Evolutionary conservation across 2,113 vertebrate genomes (phyloP).

Genomic region (Periophthalmodon schlosseri): DNA sequence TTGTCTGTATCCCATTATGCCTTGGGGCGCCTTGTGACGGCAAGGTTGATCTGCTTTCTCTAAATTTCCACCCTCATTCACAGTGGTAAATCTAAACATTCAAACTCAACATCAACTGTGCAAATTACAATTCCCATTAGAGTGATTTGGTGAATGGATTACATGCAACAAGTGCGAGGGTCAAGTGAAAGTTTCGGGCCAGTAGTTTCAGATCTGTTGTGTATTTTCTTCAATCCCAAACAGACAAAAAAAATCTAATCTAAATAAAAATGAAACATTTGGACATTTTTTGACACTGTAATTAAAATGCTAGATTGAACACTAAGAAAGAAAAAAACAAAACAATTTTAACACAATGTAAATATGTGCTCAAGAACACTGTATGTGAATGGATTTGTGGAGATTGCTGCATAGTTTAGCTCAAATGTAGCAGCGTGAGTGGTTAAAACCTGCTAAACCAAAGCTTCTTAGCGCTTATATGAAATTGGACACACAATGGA

Average conservation of each 20-base stretch:
- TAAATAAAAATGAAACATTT: neutral
- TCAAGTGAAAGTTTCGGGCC: neutral
- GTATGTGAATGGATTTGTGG: slow-evolving; percentile 17
- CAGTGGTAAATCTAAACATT: neutral
- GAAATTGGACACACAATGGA: slow-evolving; percentile 5
- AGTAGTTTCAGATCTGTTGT: neutral
- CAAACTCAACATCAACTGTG: neutral
- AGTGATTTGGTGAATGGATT: neutral
- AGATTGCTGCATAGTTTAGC: slow-evolving; percentile 22
- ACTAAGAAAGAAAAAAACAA: too few relatives aligned
- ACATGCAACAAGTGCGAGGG: neutral
- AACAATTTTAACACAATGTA: neutral
- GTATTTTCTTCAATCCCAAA: neutral
- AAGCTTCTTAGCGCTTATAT: slow-evolving; percentile 11
- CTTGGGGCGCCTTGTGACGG: slow-evolving; percentile 14
- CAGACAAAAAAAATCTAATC: neutral
- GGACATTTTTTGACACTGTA: too few relatives aligned
- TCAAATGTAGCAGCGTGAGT: neutral
- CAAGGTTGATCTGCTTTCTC: slow-evolving; percentile 47
- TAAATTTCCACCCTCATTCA: slow-evolving; percentile 24
- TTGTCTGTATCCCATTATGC: slow-evolving; percentile 9
- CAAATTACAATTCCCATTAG: neutral
- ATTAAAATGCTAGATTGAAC: too few relatives aligned
- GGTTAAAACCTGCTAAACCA: slow-evolving; percentile 15
- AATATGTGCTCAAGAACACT: neutral